Percentiles rank a stretch among this genome's conserved stretches.
Conservation (phyloP, 1,140 invertebrate species). For the Octopus bimaculoides region DNA sequence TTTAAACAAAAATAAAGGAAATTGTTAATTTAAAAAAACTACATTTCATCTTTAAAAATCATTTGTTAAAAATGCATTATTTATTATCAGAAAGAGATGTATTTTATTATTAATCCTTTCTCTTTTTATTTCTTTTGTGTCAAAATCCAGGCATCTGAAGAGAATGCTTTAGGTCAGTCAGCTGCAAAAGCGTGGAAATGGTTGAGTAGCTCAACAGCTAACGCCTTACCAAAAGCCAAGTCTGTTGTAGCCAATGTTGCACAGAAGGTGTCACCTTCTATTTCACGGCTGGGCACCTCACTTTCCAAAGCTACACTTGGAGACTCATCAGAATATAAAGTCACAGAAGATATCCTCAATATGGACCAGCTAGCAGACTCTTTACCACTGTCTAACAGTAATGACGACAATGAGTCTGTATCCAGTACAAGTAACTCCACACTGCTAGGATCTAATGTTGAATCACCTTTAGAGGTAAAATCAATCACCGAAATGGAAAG, state of each 20-base stretch:
- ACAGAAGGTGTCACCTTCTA: slow-evolving; percentile 6
- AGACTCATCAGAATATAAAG: neutral
- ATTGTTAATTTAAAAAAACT: too few relatives aligned
- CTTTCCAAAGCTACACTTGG: neutral
- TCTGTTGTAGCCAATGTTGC: slow-evolving; percentile 5
- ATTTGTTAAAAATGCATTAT: too few relatives aligned
- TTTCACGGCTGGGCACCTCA: slow-evolving; percentile 1
- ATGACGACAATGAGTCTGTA: neutral
- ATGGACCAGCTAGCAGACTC: neutral
- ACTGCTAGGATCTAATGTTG: neutral
- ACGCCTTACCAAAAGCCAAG: slow-evolving; percentile 9
- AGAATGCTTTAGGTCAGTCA: neutral
- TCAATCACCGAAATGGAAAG: neutral
- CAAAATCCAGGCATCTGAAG: neutral
- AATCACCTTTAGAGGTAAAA: neutral
- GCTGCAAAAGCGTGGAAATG: slow-evolving; percentile 13
- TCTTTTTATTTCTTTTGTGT: neutral
- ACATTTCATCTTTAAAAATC: too few relatives aligned
- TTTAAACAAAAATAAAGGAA: too few relatives aligned
- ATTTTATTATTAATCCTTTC: too few relatives aligned
- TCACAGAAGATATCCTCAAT: neutral
- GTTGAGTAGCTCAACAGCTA: slow-evolving; percentile 10
- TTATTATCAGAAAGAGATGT: too few relatives aligned
- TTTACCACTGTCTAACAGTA: neutral
- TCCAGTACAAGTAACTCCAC: neutral